Conservation (phyloP, 1,140 invertebrate species). For the Thalassaphorura encarpata region DNA sequence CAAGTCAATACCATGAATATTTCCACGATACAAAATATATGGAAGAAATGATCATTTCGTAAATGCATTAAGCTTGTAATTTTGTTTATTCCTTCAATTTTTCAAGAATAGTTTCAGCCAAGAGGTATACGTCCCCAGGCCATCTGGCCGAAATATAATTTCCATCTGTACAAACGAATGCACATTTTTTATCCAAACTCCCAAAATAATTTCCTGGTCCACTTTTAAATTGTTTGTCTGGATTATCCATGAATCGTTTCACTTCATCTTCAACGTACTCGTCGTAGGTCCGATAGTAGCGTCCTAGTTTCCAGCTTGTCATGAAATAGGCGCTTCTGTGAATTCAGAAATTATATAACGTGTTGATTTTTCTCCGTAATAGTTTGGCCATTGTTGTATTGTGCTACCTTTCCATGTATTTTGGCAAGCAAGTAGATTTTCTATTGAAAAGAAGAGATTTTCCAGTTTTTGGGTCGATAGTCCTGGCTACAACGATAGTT, state of each 20-base stretch:
- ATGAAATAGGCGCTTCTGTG: conserved; percentile 23
- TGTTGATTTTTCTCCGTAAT: not conserved
- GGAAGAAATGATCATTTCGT: too few relatives aligned
- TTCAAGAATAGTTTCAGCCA: conserved; percentile 34
- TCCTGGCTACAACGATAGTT: conserved; percentile 19
- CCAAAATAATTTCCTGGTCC: conserved; percentile 24
- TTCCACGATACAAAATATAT: too few relatives aligned
- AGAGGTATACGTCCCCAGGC: conserved; percentile 26
- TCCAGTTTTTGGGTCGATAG: conserved; percentile 24
- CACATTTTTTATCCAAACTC: conserved; percentile 26
- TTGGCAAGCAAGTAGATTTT: conserved; percentile 27
- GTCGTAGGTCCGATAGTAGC: conserved; percentile 27
- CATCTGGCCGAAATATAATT: conserved; percentile 30
- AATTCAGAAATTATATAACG: not conserved
- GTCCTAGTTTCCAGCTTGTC: conserved; percentile 29
- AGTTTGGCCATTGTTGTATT: too few relatives aligned
- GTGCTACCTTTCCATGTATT: conserved; percentile 30
- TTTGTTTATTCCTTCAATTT: conserved; percentile 37
- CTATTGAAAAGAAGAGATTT: conserved; percentile 26
- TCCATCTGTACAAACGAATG: conserved; percentile 22
- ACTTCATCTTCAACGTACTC: conserved; percentile 30
- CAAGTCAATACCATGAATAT: too few relatives aligned
- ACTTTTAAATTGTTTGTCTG: conserved; percentile 19
- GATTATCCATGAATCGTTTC: conserved; percentile 17
- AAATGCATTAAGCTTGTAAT: too few relatives aligned